A percentile compares a stretch with the other conserved stretches of the same genome.
These are phyloP conservation scores for Hoplodrina ambigua DNA, from an alignment of 2,888 invertebrate species.

Conservation along the genomic window DNA sequence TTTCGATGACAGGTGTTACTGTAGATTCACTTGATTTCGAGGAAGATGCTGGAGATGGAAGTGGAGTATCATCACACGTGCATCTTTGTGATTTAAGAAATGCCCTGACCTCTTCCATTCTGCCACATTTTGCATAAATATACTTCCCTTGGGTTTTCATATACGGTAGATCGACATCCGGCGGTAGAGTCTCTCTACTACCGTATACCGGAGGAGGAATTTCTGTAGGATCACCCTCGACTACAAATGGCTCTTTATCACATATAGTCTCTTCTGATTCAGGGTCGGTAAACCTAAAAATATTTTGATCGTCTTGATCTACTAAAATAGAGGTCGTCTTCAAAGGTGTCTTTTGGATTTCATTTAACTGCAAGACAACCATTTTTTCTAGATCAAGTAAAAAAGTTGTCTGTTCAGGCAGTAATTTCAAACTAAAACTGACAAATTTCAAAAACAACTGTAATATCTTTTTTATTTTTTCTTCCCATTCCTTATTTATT, in stretches of 20 bases:
- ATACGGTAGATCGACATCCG: conserved; percentile 78
- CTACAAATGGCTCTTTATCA: conserved; percentile 77
- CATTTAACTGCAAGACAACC: conserved; percentile 84
- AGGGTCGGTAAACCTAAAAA: conserved; percentile 73
- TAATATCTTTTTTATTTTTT: conserved; percentile 82
- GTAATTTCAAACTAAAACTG: conserved; percentile 81
- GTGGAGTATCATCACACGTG: conserved; percentile 70
- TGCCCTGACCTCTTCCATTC: conserved; percentile 79
- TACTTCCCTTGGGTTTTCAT: conserved; percentile 79
- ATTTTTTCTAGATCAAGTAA: conserved; percentile 84
- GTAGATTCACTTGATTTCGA: conserved; percentile 35
- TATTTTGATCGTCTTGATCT: conserved; percentile 71
- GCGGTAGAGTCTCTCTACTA: conserved; percentile 81
- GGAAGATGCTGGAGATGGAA: conserved; percentile 10
- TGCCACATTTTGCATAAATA: conserved; percentile 84
- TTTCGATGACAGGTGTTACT: conserved; percentile 7
- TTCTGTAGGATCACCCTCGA: conserved; percentile 78
- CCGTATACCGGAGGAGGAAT: conserved; percentile 74
- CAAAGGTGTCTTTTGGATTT: conserved; percentile 78
- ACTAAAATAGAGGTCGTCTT: conserved; percentile 72
- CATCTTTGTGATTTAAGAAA: conserved; percentile 78
- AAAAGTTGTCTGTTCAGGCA: conserved; percentile 85
- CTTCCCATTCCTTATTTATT: conserved; percentile 82
- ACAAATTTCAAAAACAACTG: conserved; percentile 84
- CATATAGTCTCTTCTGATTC: conserved; percentile 64